A percentile compares a stretch with the other conserved stretches of the same genome.
Evolutionary conservation across 2,888 invertebrate species (phyloP).

Genomic region (Chydorus sphaericus): DNA sequence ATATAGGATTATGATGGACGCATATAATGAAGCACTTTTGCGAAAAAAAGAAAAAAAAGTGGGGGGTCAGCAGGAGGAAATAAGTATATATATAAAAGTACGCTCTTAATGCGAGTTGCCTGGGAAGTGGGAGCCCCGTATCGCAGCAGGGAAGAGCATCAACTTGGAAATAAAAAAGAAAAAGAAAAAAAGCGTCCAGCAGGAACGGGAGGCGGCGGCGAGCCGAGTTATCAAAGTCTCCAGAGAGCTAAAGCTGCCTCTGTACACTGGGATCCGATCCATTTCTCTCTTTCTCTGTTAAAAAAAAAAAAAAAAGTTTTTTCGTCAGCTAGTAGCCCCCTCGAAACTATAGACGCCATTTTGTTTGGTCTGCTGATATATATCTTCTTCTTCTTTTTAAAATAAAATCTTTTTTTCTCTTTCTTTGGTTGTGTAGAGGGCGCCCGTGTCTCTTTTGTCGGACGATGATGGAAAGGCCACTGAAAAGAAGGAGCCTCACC

Average conservation of each 20-base stretch:
- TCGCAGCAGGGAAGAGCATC: no score
- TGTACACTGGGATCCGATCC: background rate
- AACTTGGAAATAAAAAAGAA: background rate
- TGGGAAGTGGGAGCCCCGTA: no score
- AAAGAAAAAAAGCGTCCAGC: background rate
- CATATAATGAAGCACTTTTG: no score
- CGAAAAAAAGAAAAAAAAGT: background rate
- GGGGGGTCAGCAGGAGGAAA: background rate
- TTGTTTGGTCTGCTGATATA: no score
- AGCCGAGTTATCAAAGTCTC: background rate
- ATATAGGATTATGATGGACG: background rate
- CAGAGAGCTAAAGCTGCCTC: background rate
- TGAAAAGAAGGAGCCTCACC: constrained; percentile 5
- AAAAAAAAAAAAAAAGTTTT: no score
- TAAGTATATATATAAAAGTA: background rate
- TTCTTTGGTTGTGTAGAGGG: background rate
- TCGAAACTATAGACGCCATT: background rate
- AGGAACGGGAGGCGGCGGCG: background rate
- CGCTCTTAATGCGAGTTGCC: no score
- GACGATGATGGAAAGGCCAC: constrained; percentile 6
- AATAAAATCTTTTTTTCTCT: no score
- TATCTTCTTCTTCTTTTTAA: no score
- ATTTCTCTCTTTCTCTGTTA: background rate
- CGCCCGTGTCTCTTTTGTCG: background rate
- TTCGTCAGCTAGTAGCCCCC: no score